A percentile compares a stretch with the other conserved stretches of the same genome.
Evolutionary conservation across 2,797 vertebrate species (phyloP).

Genomic region (Neosalanx taihuensis): DNA sequence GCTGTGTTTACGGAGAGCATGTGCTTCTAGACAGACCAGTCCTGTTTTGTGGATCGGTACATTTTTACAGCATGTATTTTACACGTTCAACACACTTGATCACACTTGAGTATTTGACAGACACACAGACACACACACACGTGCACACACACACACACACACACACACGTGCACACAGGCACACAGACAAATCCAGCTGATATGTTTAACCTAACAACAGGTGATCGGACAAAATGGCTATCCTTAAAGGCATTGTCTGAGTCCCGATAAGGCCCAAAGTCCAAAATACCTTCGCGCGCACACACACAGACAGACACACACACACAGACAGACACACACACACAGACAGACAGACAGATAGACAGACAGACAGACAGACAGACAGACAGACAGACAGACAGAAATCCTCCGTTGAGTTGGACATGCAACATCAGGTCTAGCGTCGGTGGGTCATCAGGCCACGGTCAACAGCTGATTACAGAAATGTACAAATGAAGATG

Average conservation of each 20-base stretch:
- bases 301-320: background rate
- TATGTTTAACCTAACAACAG: conserved; percentile 64
- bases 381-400: conserved; percentile 17
- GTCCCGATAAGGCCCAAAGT: conserved; percentile 60
- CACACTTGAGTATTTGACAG: conserved; percentile 69
- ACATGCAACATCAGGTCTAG: conserved; percentile 80
- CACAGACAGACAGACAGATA: conserved; percentile 16
- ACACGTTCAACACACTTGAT: conserved; percentile 60
- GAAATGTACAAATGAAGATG: conserved; percentile 66
- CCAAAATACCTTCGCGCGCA: conserved; percentile 63
- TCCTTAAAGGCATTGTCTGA: conserved; percentile 67
- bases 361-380: conserved; percentile 44
- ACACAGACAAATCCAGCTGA: conserved; percentile 64
- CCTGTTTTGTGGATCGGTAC: background rate
- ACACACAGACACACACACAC: conserved; percentile 46
- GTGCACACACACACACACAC: background rate
- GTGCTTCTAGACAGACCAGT: conserved; percentile 60
- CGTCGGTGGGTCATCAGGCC: conserved; percentile 64
- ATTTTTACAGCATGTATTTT: conserved; percentile 16
- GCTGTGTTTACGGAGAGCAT: background rate
- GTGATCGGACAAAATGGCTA: conserved; percentile 59
- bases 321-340: conserved; percentile 48
- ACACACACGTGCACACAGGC: background rate
- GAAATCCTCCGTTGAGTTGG: conserved; percentile 65
- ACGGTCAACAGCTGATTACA: conserved; percentile 72